phyloP scores from a whole-genome alignment of 2,797 vertebrate genomes.

The Pseudochirops corinnae region DNA sequence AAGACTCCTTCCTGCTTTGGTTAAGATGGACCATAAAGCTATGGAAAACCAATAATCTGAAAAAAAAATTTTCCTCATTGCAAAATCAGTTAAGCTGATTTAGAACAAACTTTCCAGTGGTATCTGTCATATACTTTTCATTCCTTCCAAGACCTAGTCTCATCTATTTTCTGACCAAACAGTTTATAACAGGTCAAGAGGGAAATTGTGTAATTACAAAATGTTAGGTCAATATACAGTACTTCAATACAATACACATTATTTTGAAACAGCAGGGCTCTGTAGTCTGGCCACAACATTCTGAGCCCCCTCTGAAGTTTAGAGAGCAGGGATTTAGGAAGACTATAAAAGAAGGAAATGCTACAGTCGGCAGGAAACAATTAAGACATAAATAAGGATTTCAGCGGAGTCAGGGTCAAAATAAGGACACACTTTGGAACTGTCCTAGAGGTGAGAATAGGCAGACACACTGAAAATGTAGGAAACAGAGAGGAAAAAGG shows the following conservation, averaged over 20 bases:
- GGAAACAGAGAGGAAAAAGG: conserved; percentile 10
- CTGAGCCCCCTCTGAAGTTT: conserved; percentile 68
- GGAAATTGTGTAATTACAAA: not conserved
- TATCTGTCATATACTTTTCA: conserved; percentile 4
- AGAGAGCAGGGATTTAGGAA: conserved; percentile 74
- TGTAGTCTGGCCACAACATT: not conserved
- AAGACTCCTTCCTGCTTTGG: not conserved
- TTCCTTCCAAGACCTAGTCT: conserved; percentile 44
- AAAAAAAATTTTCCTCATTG: conserved; percentile 29
- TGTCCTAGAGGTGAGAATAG: conserved; percentile 58
- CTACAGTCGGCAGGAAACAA: conserved; percentile 72
- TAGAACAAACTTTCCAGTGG: conserved; percentile 21
- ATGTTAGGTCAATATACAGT: not conserved
- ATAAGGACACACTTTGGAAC: conserved; percentile 70
- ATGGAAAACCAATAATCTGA: not conserved
- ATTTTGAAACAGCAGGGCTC: conserved; percentile 30
- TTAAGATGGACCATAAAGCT: conserved; percentile 18
- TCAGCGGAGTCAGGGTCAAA: conserved; percentile 72
- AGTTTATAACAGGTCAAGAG: conserved; percentile 20
- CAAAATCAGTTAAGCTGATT: conserved; percentile 46
- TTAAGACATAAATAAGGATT: conserved; percentile 74
- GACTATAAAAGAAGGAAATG: conserved; percentile 71
- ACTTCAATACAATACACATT: not conserved
- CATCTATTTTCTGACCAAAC: conserved; percentile 31
- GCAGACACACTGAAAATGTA: not conserved